These are phyloP conservation scores for Picus viridis DNA, from an alignment of 2,797 vertebrate species.

Conservation along the genomic window DNA sequence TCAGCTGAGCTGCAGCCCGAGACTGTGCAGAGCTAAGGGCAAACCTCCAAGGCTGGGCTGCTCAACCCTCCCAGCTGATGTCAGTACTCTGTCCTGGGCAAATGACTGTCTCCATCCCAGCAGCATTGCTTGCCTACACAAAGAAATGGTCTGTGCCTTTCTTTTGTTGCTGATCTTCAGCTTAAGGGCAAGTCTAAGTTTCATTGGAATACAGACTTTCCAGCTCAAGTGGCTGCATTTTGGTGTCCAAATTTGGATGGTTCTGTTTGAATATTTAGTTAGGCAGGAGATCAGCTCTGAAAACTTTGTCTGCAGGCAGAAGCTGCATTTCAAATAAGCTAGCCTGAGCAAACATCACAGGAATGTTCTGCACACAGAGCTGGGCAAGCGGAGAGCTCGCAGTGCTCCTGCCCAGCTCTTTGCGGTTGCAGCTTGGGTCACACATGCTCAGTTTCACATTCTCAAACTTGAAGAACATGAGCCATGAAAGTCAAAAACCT, in stretches of 20 bases:
- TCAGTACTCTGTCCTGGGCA: neutral
- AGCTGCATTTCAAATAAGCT: conserved; percentile 18
- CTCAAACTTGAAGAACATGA: neutral
- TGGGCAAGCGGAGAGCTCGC: neutral
- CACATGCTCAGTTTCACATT: neutral
- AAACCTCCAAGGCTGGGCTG: neutral
- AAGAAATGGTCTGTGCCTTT: neutral
- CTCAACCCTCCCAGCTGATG: neutral
- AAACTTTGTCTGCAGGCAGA: conserved; percentile 33
- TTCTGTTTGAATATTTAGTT: neutral
- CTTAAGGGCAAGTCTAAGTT: neutral
- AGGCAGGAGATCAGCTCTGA: neutral
- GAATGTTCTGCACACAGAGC: neutral
- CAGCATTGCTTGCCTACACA: neutral
- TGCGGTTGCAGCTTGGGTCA: neutral
- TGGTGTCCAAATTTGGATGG: conserved; percentile 36
- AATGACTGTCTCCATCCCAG: neutral
- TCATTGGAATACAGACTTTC: conserved; percentile 14
- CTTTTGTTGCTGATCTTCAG: neutral
- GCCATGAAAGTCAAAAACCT: neutral
- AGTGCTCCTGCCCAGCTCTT: neutral
- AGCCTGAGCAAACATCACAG: neutral
- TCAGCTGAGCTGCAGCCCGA: neutral
- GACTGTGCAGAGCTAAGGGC: neutral
- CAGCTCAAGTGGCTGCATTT: neutral